phyloP scores from a whole-genome alignment of 2,797 vertebrate species.

The Cynodonichthys magdalenae region DNA sequence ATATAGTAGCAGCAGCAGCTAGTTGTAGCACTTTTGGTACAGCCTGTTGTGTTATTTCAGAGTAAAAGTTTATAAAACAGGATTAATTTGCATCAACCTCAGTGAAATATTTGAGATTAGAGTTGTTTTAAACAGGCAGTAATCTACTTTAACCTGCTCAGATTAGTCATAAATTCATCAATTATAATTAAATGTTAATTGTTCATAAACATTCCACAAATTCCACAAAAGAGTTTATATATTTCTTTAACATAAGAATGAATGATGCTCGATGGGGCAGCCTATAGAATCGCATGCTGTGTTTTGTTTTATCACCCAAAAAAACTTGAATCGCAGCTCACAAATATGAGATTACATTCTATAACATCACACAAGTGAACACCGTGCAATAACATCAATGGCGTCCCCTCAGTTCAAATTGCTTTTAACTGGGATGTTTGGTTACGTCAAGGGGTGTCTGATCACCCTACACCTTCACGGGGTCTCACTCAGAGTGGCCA shows the following conservation, averaged over 20 bases:
- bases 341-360: constrained; percentile 46
- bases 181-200: too few relatives aligned
- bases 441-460: constrained; percentile 72
- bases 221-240: too few relatives aligned
- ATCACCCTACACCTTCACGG: constrained; percentile 59
- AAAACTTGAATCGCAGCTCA: constrained; percentile 30
- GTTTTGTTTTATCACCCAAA: constrained; percentile 34
- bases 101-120: too few relatives aligned
- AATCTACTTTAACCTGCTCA: too few relatives aligned
- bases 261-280: constrained; percentile 56
- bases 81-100: too few relatives aligned
- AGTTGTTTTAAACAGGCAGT: too few relatives aligned
- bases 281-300: constrained; percentile 48
- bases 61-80: too few relatives aligned
- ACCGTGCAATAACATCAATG: constrained; percentile 65
- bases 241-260: constrained; percentile 17
- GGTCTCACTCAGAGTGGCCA: constrained; percentile 67
- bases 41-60: too few relatives aligned
- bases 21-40: too few relatives aligned
- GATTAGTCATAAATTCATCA: too few relatives aligned
- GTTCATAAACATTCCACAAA: too few relatives aligned
- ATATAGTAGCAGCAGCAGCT: too few relatives aligned
- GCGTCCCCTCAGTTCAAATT: constrained; percentile 60
- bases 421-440: constrained; percentile 71
- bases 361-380: constrained; percentile 73